Base-by-base conservation (phyloP, 2,113 vertebrate genomes). In the Arvicanthis niloticus region DNA sequence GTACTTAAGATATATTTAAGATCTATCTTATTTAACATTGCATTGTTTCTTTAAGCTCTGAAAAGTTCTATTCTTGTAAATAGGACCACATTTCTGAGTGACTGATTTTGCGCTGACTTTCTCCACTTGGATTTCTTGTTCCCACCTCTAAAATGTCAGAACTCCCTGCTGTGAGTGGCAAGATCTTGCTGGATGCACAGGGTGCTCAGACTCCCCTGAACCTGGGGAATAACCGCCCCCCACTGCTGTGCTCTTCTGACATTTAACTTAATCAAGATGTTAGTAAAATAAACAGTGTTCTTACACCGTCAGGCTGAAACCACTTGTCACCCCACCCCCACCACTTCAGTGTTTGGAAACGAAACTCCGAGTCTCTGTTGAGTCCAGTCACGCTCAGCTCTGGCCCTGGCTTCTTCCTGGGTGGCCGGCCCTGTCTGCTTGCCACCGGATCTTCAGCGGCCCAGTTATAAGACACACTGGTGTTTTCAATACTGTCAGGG, bases 231-330 rank as follows among this genome's bases (percentile, higher is more conserved):
- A 85, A 51, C 75, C 60, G 29, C 29, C 19, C 48, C 84, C 40
- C 58, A 6, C 76, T 40, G 16, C 75, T 1, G 0, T 60, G 53
- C 82, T 70, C 78, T 56, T 73, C 73, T 93, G 93, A 84, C 85
- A 53, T 93, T 89, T 94, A 81, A 86, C 94, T 95, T 96, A 78
- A 92, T 95, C 90, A 82, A 95, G 89, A 89, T 92, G 89, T 92
- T 93, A 86, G 60, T 60, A 42, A 92, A 93, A 75, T 75, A 90
- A 95, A 60, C 68, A 85, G 60, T 15, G 8, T 40, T 1, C 48
- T 56, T 29, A 37, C 37, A 42, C 26, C 37, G 0, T 56, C 40
- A 3, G 75, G 37, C 72, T 11, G 56, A 88, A 76, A 26, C 60
- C 31, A 48, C 82, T 56, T n/a, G 53, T 73, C 91, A 62, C 88